Evolutionary conservation across 2,113 vertebrate species (phyloP), one percentile per base, ranked within the genome.

Genomic region (Vidua chalybeata): DNA sequence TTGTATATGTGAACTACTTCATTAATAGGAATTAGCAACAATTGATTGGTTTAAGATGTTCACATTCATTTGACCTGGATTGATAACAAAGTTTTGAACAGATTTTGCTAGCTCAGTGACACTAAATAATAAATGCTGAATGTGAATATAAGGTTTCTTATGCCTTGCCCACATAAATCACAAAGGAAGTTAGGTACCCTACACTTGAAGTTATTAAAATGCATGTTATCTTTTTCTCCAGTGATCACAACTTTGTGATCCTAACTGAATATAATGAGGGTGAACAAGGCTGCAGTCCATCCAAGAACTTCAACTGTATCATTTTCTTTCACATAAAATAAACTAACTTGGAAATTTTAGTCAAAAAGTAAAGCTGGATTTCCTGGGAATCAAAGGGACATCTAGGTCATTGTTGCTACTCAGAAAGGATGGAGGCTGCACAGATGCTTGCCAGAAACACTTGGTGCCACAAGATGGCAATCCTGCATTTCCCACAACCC

Each of bases 391-490:
- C 2, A 6, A 90, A 77, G 6, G 13, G 26, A 67, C 11, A 59
- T 35, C 10, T 33, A 41, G 20, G 48, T 45, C 31, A 2, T 2
- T 51, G 30, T 12, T 56, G 31, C 35, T 73, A 20, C 22, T 76
- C 71, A 51, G 46, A 64, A 76, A 61, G n/a, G 49, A 87, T 20
- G 51, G 23, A 73, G 30, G 20, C 51, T 90, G 75, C 55, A 74
- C 13, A 90, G 48, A 45, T 16, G 15, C 63, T 39, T 91, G 86
- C 48, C 68, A 81, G 55, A 63, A 88, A 45, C 56, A 24, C 21
- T 74, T 81, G 39, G 41, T 78, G 80, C 96, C 96, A 97, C 95
- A 92, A 95, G 96, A 79, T 95, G 96, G 95, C 96, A 95, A 93
- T 94, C 68, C 43, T 2, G 49, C 58, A 77, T 89, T 94, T 94